Evolutionary conservation across 2,113 vertebrate genomes (phyloP).

Genomic region (Pelecanoides urinatrix): DNA sequence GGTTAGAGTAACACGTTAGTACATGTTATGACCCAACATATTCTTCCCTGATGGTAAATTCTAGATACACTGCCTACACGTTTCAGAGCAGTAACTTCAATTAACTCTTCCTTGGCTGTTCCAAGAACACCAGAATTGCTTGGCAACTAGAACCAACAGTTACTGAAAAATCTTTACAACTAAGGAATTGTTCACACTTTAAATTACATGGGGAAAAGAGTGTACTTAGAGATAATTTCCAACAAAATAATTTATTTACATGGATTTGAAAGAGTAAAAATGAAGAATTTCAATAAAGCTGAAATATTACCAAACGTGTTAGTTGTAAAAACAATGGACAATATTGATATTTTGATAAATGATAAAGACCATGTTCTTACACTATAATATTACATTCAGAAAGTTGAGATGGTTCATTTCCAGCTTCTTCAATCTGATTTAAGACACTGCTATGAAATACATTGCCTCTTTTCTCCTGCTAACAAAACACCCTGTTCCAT

Average conservation of each 20-base stretch:
- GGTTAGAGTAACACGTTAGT: accelerated
- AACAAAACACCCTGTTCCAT: neutral
- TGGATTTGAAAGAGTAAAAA: neutral
- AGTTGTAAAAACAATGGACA: neutral
- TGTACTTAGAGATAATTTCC: neutral
- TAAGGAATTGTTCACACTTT: neutral
- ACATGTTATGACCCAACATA: too few species aligned
- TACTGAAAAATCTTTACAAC: neutral
- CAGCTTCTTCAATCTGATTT: neutral
- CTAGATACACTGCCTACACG: neutral
- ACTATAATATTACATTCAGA: neutral
- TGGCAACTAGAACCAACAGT: neutral
- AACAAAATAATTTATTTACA: neutral
- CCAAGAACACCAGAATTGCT: neutral
- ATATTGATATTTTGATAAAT: neutral
- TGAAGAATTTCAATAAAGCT: neutral
- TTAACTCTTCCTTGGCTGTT: neutral
- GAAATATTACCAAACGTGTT: neutral
- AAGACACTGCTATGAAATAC: neutral
- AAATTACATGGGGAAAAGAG: neutral
- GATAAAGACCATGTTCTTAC: neutral
- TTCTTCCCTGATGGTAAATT: neutral
- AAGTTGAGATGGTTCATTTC: neutral
- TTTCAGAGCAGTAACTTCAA: neutral
- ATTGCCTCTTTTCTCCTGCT: neutral